Base-by-base conservation (phyloP, 2,888 invertebrate species). In the Temnothorax rugatulus region DNA sequence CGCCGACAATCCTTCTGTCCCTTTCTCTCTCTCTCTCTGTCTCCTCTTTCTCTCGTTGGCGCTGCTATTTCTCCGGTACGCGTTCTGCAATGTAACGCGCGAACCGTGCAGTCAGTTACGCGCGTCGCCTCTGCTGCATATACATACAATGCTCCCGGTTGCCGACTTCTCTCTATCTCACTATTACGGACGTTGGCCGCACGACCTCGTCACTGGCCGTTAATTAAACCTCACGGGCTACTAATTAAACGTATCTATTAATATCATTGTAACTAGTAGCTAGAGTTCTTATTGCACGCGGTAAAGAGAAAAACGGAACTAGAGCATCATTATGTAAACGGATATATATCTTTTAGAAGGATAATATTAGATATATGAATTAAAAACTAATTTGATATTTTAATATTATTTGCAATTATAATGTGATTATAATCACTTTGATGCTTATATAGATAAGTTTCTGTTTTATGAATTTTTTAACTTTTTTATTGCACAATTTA, bases 141-240 rank as follows among this genome's bases (percentile, higher is more conserved):
- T 52, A 73, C 52, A 18, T 50, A 68, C 47, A 69, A 34, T 38
- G 9, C 64, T 81, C 77, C 41, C 21, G 66, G 81, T 61, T 44
- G 74, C 64, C 84, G 76, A 88, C 84, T 88, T 85, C 73, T 76
- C 86, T 76, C 77, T 74, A 68, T 77, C 50, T 38, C 79, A 63
- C 74, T 83, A 77, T 75, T 68, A 71, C 69, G 61, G 71, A 75
- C 59, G 64, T 29, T 68, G 52, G 63, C 25, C 69, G 34, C 59
- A 7, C 47, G 44, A 59, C 34, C 84, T 73, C 88, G 41, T 59
- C 66, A 61, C 73, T 66, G 66, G 57, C 34, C 66, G 73, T 38
- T 84, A 90, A 88, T 90, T 85, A 86, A 84, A 90, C 82, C 57
- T 54, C 57, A 66, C 74, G 66, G 50, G 59, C 54, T 68, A 63